Percentiles rank a stretch among this genome's conserved stretches.
Conservation (phyloP, 2,797 vertebrate genomes). For the Enteromius argenteus region DNA sequence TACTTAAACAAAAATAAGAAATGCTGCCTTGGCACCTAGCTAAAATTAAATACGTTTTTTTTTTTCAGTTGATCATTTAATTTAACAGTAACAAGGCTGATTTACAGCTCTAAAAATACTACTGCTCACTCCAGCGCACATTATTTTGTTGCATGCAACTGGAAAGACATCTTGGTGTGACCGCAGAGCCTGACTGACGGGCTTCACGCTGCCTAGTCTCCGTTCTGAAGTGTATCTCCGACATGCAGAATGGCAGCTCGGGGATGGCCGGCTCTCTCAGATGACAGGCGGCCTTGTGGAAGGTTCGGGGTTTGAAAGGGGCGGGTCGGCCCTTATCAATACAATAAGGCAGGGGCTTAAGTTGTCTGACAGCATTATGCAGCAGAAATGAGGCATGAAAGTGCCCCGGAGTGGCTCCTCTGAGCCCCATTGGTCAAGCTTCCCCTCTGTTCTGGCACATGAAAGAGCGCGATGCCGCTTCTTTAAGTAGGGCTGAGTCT, state of each 20-base stretch:
- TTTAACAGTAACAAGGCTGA: background rate
- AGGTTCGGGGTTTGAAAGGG: constrained; percentile 55
- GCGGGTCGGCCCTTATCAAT: constrained; percentile 56
- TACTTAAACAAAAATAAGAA: background rate
- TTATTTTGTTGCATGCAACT: background rate
- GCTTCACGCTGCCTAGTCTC: background rate
- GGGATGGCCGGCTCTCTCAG: constrained; percentile 34
- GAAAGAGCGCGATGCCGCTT: constrained; percentile 62
- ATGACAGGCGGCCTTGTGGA: constrained; percentile 32
- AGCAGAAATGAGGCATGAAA: constrained; percentile 62
- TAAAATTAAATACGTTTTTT: background rate
- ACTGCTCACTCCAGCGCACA: background rate
- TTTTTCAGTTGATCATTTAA: background rate
- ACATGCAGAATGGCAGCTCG: constrained; percentile 47
- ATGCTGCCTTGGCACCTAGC: background rate
- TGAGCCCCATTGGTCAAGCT: constrained; percentile 56
- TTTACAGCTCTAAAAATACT: background rate
- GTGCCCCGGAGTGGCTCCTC: constrained; percentile 47
- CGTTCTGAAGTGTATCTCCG: constrained; percentile 35
- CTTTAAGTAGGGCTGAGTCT: constrained; percentile 60
- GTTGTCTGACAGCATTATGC: constrained; percentile 65
- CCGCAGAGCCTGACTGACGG: constrained; percentile 27
- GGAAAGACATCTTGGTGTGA: background rate
- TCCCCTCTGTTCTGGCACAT: constrained; percentile 53
- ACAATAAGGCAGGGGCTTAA: constrained; percentile 60